Evolutionary conservation across 92 coral and sea anemone species (phyloP).

Genomic region (Diadumene lineata): DNA sequence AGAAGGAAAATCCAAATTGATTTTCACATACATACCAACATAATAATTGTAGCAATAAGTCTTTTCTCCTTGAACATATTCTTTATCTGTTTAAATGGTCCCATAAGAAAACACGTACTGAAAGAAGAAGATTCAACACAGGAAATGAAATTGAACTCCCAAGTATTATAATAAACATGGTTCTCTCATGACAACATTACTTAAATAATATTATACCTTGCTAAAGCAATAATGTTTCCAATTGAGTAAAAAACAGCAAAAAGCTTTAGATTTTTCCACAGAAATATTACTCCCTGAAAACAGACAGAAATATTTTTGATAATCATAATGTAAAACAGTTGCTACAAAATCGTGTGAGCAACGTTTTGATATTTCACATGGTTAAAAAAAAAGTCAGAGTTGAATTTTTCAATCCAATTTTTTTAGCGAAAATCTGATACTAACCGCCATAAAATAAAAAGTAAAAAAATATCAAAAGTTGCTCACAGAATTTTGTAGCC

Average conservation of each 20-base stretch:
- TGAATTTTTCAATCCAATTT: too few species aligned
- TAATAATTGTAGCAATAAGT: constrained; percentile 91
- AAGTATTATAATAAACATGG: background rate
- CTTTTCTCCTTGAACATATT: constrained; percentile 99
- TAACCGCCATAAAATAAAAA: too few species aligned
- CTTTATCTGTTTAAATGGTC: constrained; percentile 88
- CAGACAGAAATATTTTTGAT: background rate
- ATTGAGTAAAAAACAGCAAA: constrained; percentile 93
- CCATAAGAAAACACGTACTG: constrained; percentile 97
- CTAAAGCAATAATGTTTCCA: constrained; percentile 84
- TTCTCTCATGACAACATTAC: background rate
- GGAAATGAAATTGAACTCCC: too few species aligned
- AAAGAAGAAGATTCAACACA: constrained; percentile 6
- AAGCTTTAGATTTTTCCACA: constrained; percentile 63
- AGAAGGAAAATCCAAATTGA: too few species aligned
- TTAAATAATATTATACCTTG: too few species aligned
- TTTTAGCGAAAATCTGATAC: too few species aligned
- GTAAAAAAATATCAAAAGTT: too few species aligned
- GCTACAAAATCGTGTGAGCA: too few species aligned
- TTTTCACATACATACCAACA: constrained; percentile 98
- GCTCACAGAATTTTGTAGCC: too few species aligned
- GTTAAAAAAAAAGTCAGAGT: too few species aligned
- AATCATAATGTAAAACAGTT: too few species aligned
- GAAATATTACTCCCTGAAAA: constrained; percentile 65
- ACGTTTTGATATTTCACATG: too few species aligned